Base-by-base conservation (phyloP, 2,888 invertebrate genomes). In the Drosophila colorata region DNA sequence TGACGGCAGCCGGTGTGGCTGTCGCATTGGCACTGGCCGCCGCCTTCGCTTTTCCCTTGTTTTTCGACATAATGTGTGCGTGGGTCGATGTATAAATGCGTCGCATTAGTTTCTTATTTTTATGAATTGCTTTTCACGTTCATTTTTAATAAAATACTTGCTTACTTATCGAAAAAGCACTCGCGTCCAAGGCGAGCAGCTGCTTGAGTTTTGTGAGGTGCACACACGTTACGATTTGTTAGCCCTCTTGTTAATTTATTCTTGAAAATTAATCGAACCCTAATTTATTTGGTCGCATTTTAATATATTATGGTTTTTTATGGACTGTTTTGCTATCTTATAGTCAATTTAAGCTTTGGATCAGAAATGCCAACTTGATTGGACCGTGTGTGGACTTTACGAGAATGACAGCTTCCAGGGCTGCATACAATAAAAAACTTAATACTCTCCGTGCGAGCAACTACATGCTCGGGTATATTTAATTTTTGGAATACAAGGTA, bases 21-120 rank as follows among this genome's bases (percentile, higher is more conserved):
- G 44, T 25, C n/a, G 60, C 14, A 28, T 18, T 63, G 38, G 58
- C 18, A 20, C 41, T 33, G 2, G 46, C 35, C 1, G 41, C 40
- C 20, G 64, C 47, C 47, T 76, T 88, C 1, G 57, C 28, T 57
- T 90, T 90, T 31, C 73, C 79, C 44, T 91, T 91, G 31, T 67
- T 83, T 56, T 89, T 90, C 0, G 90, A 91, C 90, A 90, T 90
- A 37, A 47, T 77, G 38, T 57, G 65, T 8, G 43, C 2, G 28
- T 53, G 52, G n/a, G 61, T 51, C 5, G 65, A 59, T 20, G 65
- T 72, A 14, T 69, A 70, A 18, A 82, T 43, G 25, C 86, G 73
- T 0, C 83, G 80, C 88, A 89, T 85, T 23, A 33, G 53, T 25
- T 44, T 41, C 1, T 5, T 33, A 18, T 0, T n/a, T 20, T n/a